Evolutionary conservation across 2,113 vertebrate genomes (phyloP).

Genomic region (Ophiodon elongatus): DNA sequence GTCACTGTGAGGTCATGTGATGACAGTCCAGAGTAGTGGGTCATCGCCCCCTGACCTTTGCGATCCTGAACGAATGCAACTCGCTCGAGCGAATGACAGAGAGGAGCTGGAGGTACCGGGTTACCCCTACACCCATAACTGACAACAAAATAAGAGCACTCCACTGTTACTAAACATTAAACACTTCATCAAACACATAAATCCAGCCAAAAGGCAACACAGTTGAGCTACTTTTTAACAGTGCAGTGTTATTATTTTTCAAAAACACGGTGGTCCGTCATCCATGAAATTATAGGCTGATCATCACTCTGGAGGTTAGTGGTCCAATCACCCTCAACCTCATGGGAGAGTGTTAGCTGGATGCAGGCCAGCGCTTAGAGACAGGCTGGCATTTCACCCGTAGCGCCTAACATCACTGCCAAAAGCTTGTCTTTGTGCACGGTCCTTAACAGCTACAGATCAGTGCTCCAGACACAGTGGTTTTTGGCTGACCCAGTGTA

Average conservation of each 20-base stretch:
- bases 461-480: conserved; percentile 57
- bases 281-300: conserved; percentile 41
- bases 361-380: conserved; percentile 59
- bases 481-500: conserved; percentile 62
- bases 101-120: conserved; percentile 12
- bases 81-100: conserved; percentile 50
- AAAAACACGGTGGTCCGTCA: conserved; percentile 49
- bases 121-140: conserved; percentile 22
- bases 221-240: conserved; percentile 21
- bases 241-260: conserved; percentile 19
- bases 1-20: conserved; percentile 64
- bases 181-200: conserved; percentile 56
- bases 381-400: conserved; percentile 66
- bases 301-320: conserved; percentile 54
- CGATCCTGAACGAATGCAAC: conserved; percentile 28
- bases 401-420: conserved; percentile 42
- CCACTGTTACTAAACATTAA: conserved; percentile 47
- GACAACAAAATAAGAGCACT: conserved; percentile 34
- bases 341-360: conserved; percentile 57
- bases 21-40: conserved; percentile 70
- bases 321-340: conserved; percentile 64
- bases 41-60: conserved; percentile 52
- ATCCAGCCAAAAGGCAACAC: conserved; percentile 26
- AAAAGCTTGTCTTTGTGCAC: conserved; percentile 48
- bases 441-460: conserved; percentile 66